Conservation (phyloP, 2,113 vertebrate genomes). For the Anguilla japonica region DNA sequence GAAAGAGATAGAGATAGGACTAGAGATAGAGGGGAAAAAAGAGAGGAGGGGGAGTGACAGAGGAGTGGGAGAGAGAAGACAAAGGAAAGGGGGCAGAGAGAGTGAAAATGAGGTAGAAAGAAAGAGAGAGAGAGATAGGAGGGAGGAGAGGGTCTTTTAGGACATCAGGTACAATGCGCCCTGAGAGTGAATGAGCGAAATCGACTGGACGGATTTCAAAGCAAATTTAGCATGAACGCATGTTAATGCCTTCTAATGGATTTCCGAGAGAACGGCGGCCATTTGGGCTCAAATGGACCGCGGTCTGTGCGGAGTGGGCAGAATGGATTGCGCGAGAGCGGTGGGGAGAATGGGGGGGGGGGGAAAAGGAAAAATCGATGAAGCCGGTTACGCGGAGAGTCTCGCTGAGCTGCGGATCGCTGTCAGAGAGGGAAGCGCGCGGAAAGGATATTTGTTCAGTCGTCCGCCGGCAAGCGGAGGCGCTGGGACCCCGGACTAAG, state of each 20-base stretch:
- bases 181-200: background rate
- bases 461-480: slow-evolving; percentile 11
- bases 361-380: slow-evolving; percentile 36
- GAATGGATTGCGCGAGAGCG: slow-evolving; percentile 19
- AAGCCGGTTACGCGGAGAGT: slow-evolving; percentile 22
- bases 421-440: slow-evolving; percentile 25
- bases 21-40: background rate
- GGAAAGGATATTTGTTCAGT: slow-evolving; percentile 45
- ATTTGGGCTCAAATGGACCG: slow-evolving; percentile 20
- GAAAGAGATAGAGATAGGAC: background rate
- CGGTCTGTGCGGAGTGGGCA: slow-evolving; percentile 29
- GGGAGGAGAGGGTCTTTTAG: background rate
- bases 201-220: slow-evolving; percentile 25
- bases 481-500: background rate
- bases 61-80: background rate
- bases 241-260: slow-evolving; percentile 34
- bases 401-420: slow-evolving; percentile 24
- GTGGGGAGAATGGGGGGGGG: background rate
- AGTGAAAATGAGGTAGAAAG: background rate
- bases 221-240: slow-evolving; percentile 35
- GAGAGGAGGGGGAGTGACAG: background rate
- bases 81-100: background rate
- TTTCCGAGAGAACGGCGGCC: slow-evolving; percentile 13
- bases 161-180: background rate
- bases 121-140: background rate